phyloP scores from a whole-genome alignment of 35 echinoderm and acorn worm species.

The Lytechinus pictus region DNA sequence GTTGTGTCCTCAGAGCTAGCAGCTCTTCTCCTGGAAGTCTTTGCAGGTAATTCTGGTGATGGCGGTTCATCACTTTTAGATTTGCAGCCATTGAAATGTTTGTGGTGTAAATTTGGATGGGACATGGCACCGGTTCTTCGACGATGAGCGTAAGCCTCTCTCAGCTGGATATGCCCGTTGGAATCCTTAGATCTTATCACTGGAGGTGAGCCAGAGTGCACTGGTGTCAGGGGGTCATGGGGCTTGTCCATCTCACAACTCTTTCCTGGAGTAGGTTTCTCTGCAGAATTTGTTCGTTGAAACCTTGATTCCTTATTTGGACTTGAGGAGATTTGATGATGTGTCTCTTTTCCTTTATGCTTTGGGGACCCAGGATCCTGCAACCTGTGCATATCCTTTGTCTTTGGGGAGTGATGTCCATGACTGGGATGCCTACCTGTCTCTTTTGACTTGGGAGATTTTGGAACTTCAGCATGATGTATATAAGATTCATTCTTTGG shows the following conservation, averaged over 20 bases:
- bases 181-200: background rate
- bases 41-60: slow-evolving; percentile 33
- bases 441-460: background rate
- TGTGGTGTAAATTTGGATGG: background rate
- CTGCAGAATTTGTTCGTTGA: background rate
- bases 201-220: slow-evolving; percentile 24
- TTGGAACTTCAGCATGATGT: background rate
- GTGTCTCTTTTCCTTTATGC: background rate
- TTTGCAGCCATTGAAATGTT: slow-evolving; percentile 41
- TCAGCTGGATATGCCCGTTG: slow-evolving; percentile 13
- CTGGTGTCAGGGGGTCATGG: background rate
- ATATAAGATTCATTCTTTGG: slow-evolving; percentile 18
- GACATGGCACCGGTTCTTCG: slow-evolving; percentile 33
- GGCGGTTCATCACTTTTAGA: background rate
- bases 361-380: background rate
- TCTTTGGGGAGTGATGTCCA: background rate
- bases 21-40: background rate
- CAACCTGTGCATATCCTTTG: background rate
- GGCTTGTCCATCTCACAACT: background rate
- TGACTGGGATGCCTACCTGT: background rate
- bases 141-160: slow-evolving; percentile 39
- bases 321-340: background rate
- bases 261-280: background rate
- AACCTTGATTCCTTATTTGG: background rate
- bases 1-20: slow-evolving; percentile 22